Base-by-base conservation (phyloP, 1,140 invertebrate genomes). In the Aphidius ervi region DNA sequence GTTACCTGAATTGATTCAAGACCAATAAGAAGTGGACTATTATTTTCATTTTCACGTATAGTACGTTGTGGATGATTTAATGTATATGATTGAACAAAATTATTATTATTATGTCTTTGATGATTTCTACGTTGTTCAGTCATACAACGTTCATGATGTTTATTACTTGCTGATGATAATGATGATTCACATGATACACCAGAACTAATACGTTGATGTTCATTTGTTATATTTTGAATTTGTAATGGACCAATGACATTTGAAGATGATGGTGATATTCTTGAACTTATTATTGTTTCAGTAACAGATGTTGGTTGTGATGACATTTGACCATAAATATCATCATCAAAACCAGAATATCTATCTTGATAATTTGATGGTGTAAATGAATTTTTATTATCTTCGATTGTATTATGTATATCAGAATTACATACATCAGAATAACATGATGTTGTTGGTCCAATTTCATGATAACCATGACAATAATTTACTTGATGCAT, bases 111-210 rank as follows among this genome's bases (percentile, higher is more conserved):
- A 62, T 62, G 60, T n/a, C 60, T 46, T 41, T 31, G 5, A 52
- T 43, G 42, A 56, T 62, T 56, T 16, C 47, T 48, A 62, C 57
- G 60, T 9, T 48, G 31, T 5, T 57, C 60, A 5, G 55, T 52
- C 60, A 62, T 41, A 48, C 60, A 62, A 59, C 76, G 73, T 50
- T 77, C 75, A 54, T 74, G 74, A 9, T 67, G 70, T 16, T 71
- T 68, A 5, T 31, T 31, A 40, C 71, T 74, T 10, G 69, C 64
- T 56, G 70, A 74, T 5, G 75, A 75, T 46, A 74, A 70, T 4
- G 74, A 74, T 8, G 74, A 77, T 31, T 77, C 75, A 54, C 70
- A 76, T 2, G 75, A 77, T 49, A 75, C 70, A 4, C 74, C 74
- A 39, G 73, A 75, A n/a, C 68, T 69, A 41, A 70, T 68, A 53